These are phyloP conservation scores for Gambelia wislizenii DNA, from an alignment of 2,797 vertebrate genomes.

Conservation along the genomic window DNA sequence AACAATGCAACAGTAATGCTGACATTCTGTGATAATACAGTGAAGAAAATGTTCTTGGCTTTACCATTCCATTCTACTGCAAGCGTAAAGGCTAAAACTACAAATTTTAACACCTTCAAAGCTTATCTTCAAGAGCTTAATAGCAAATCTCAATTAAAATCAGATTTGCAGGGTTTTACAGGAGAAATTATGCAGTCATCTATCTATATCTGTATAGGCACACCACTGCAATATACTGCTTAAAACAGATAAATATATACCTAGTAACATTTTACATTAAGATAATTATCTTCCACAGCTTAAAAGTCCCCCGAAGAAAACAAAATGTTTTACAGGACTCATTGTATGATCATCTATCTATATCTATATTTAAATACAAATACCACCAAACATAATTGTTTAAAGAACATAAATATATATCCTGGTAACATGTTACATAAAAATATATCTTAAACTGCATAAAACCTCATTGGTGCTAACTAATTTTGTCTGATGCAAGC, in stretches of 20 bases:
- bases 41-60: slow-evolving; percentile 68
- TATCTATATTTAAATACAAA: neutral
- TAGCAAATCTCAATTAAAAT: too few relatives aligned
- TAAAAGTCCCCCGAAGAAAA: neutral
- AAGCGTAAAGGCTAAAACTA: slow-evolving; percentile 77
- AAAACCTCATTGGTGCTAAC: slow-evolving; percentile 53
- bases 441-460: neutral
- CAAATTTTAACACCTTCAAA: slow-evolving; percentile 62
- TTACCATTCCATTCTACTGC: slow-evolving; percentile 74
- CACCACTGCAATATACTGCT: neutral
- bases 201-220: neutral
- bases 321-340: slow-evolving; percentile 58
- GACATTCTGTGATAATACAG: slow-evolving; percentile 79
- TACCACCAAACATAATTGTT: neutral
- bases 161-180: too few relatives aligned
- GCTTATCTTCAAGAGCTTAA: too few relatives aligned
- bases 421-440: neutral
- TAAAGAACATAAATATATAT: neutral
- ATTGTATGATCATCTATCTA: neutral
- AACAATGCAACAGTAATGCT: slow-evolving; percentile 81
- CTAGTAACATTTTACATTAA: too few relatives aligned
- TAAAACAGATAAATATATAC: neutral
- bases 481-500: slow-evolving; percentile 78
- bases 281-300: too few relatives aligned
- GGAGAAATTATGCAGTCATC: too few relatives aligned